phyloP scores from a whole-genome alignment of 53 echinoderm and acorn worm genomes.

The Glandiceps talaboti region DNA sequence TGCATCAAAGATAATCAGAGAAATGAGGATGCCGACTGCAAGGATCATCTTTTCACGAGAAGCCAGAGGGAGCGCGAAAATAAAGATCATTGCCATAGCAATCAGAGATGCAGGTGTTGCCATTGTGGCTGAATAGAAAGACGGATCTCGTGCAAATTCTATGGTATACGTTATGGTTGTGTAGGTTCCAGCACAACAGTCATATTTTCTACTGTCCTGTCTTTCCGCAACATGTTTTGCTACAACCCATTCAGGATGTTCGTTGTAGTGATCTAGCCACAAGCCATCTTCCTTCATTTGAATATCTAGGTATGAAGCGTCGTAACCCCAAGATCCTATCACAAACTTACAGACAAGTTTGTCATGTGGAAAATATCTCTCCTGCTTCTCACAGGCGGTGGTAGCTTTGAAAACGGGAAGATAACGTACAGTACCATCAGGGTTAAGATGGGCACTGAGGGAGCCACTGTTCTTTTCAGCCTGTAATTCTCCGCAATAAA shows the following conservation, averaged over 20 bases:
- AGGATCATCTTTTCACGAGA: neutral
- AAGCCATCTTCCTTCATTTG: too few relatives aligned
- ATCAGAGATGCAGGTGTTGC: neutral
- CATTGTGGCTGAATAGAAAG: neutral
- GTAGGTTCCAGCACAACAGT: neutral
- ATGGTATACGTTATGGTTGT: neutral
- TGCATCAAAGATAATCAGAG: neutral
- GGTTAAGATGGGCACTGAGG: too few relatives aligned
- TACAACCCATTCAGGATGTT: neutral
- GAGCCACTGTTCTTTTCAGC: too few relatives aligned
- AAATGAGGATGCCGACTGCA: neutral
- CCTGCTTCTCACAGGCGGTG: neutral
- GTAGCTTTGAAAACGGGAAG: neutral
- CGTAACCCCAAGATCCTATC: neutral
- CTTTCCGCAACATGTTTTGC: neutral
- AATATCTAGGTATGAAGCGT: neutral
- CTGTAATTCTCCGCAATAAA: too few relatives aligned
- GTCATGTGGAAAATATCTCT: neutral
- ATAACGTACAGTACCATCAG: neutral
- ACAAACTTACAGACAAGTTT: neutral
- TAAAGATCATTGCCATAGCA: neutral
- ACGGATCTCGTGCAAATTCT: neutral
- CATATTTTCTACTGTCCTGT: neutral
- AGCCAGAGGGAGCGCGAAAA: neutral
- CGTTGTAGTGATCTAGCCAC: neutral